A percentile compares a stretch with the other conserved stretches of the same genome.
phyloP scores from a whole-genome alignment of 2,797 vertebrate species.

The Hirundo rustica region DNA sequence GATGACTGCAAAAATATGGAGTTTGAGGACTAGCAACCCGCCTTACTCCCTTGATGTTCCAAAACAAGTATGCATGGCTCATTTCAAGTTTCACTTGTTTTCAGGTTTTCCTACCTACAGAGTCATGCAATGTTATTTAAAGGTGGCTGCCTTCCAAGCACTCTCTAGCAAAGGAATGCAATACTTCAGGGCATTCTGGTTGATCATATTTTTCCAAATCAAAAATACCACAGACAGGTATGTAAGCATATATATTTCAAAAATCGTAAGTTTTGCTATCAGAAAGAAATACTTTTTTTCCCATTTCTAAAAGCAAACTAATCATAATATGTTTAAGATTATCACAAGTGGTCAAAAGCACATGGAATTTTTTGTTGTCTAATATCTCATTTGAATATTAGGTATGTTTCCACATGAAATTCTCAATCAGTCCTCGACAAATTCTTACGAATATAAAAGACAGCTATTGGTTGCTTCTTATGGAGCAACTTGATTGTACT shows the following conservation, averaged over 20 bases:
- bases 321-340: not conserved
- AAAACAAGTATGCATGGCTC: not conserved
- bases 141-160: not conserved
- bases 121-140: not conserved
- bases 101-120: not conserved
- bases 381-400: not conserved
- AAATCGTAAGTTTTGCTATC: not conserved
- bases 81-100: not conserved
- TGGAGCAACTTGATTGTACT: not conserved
- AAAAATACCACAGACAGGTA: not conserved
- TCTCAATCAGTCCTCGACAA: not conserved
- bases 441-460: not conserved
- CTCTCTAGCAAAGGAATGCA: not conserved
- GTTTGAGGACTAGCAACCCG: not conserved
- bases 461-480: not conserved
- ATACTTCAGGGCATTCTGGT: not conserved
- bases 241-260: not conserved
- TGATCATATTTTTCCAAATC: not conserved
- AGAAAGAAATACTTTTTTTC: not conserved
- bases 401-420: not conserved
- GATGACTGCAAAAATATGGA: not conserved
- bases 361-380: not conserved
- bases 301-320: not conserved
- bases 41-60: not conserved
- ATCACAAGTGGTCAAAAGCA: not conserved